Evolutionary conservation across 2,113 vertebrate genomes (phyloP).

Genomic region (Oreochromis niloticus): DNA sequence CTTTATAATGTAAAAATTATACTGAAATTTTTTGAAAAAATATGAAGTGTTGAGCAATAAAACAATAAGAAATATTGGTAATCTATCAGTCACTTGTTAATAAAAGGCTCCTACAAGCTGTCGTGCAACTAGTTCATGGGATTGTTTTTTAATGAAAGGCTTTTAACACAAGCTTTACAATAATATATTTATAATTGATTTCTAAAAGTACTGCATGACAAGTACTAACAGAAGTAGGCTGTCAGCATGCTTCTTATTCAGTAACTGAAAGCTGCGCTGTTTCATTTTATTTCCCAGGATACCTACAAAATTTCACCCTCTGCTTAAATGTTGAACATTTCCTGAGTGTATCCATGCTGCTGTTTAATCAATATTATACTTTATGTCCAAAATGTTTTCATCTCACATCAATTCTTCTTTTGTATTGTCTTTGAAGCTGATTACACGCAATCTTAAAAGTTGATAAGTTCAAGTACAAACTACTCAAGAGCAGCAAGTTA

Average conservation of each 20-base stretch:
- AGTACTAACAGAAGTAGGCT: not conserved
- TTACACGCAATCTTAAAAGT: not conserved
- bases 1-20: not conserved
- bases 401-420: not conserved
- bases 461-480: not conserved
- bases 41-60: not conserved
- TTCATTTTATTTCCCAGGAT: not conserved
- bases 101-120: not conserved
- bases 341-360: accelerated
- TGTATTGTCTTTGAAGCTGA: not conserved
- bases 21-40: not conserved
- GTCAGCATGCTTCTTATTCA: not conserved
- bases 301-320: not conserved
- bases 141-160: not conserved
- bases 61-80: not conserved
- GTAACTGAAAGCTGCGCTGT: accelerated
- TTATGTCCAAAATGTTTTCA: not conserved
- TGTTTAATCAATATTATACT: not conserved
- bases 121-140: not conserved
- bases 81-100: accelerated
- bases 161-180: not conserved
- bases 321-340: not conserved
- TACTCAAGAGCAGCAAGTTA: not conserved
- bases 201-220: not conserved
- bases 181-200: not conserved